Base-by-base conservation (phyloP, 2,113 vertebrate genomes). In the Xyrauchen texanus region DNA sequence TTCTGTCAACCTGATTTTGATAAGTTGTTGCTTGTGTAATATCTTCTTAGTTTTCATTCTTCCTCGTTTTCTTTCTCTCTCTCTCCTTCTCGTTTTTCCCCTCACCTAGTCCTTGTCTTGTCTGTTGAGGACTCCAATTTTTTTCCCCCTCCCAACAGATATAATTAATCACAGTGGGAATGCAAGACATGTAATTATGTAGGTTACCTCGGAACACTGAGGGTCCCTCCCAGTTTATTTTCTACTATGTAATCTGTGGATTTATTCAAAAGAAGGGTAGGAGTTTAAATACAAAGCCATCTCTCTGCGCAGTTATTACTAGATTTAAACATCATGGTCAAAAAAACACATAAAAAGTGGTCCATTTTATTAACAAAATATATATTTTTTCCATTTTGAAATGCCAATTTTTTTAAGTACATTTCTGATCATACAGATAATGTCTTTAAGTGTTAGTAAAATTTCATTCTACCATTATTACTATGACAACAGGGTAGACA, bases 91-190 rank as follows among this genome's bases (percentile, higher is more conserved):
- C 49, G 11, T 68, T n/a, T 68, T 49, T 75, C 52, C 88, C 88
- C 71, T 62, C 58, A 74, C 71, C 57, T 85, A 90, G 21, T 84
- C 84, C 81, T 34, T 34, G 21, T 34, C 88, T 86, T 86, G 87
- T 91, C 88, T 90, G 85, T 79, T 80, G 84, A 91, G 88, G 85
- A 86, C 91, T 91, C 90, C 91, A 93, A 93, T 93, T 93, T 93
- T 93, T 93, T 89, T 91, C 90, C 90, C 89, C 78, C 90, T 88
- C 91, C 88, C 88, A 83, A 84, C 88, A 90, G 91, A 92, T 92
- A 92, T 94, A 93, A 94, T 94, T 94, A 93, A 93, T 93, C 93
- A 93, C 91, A 91, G 87, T 88, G 92, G 91, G 93, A 93, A 90
- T 88, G 88, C 88, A 89, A 91, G 90, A 82, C 86, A 82, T 94